Base-by-base conservation (phyloP, 2,113 vertebrate species). In the Hiodon alosoides region DNA sequence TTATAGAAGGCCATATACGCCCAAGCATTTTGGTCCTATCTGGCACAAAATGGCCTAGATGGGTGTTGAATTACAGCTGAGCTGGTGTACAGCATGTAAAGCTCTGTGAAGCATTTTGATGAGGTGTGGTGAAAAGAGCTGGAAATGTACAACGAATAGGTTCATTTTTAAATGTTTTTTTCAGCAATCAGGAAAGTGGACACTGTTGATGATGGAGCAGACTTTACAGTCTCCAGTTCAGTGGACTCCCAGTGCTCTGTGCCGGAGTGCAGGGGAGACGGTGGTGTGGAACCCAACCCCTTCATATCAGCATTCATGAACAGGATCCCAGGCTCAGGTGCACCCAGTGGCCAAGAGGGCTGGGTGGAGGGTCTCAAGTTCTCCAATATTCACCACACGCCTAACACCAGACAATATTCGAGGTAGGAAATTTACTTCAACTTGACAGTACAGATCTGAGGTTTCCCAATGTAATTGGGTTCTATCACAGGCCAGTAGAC, bases 141-240 rank as follows among this genome's bases (percentile, higher is more conserved):
- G 9, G n/a, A 64, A 5, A 46, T 17, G 31, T n/a, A 16, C 61
- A 17, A 7, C 16, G 6, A 31, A 16, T 16, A n/a, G 31, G 4
- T 64, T 16, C 2, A 31, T 64, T 64, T 16, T 64, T 64, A 7
- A 51, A 55, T 58, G 0, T 8, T 5, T 58, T 10, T 70, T 53
- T 71, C 47, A 50, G n/a, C 16, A 75, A 62, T 7, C 13, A 61
- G 57, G 52, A 58, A 9, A 0, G 4, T 58, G 14, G 58, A 82
- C 46, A 47, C 71, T 8, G 73, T 31, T 31, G 31, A 69, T 1
- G 74, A 79, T 47, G 71, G 74, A 3, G 78, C 67, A 16, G 79
- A 82, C 50, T 64, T 69, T 31, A 75, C 66, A 3, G 78, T 84
- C 4, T 81, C 83, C 71, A 82, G 81, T 62, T 79, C 79, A 70